Evolutionary conservation across 2,888 invertebrate species (phyloP), one percentile per base, ranked within the genome.

Genomic region (Limnephilus auricula): DNA sequence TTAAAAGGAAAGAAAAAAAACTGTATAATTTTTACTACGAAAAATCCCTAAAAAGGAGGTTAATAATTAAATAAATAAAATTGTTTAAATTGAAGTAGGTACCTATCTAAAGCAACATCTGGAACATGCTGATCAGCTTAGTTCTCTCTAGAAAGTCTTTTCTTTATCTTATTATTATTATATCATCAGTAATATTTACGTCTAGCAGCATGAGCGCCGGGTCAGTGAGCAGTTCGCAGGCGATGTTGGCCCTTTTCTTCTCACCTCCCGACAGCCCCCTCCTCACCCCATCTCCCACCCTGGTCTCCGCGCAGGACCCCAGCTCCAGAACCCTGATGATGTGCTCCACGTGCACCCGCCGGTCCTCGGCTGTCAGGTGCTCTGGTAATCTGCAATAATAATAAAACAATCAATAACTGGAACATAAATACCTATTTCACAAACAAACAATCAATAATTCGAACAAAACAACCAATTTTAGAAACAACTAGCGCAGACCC

Each of bases 191-290:
- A n/a, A 2, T 93, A 96, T 97, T 97, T 95, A 98, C 98, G 95
- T 98, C 98, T 89, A 98, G 95, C 65, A 98, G 95, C 97, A 98
- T 97, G 80, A 98, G 95, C 90, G 97, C 97, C 78, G 98, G 98
- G 95, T 98, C 98, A 31, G 98, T 98, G 92, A 98, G 95, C 93
- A 98, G 95, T 95, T 98, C 98, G 94, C 98, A 98, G 90, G 98
- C 98, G 94, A 98, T 98, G 94, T 97, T 98, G 80, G 98, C 97
- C 94, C 98, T 95, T 94, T 98, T 98, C 95, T 98, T 98, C 94
- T 98, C 98, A 34, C 98, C 98, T 0, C 98, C 98, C 80, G 98
- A 98, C 87, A 98, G 95, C 10, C 98, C 98, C 90, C 98, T 96
- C 93, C 97, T 97, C 94, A 97, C 96, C 94, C 97, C 97, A 94